phyloP scores from a whole-genome alignment of 2,797 vertebrate species.

The Sebastes minor region DNA sequence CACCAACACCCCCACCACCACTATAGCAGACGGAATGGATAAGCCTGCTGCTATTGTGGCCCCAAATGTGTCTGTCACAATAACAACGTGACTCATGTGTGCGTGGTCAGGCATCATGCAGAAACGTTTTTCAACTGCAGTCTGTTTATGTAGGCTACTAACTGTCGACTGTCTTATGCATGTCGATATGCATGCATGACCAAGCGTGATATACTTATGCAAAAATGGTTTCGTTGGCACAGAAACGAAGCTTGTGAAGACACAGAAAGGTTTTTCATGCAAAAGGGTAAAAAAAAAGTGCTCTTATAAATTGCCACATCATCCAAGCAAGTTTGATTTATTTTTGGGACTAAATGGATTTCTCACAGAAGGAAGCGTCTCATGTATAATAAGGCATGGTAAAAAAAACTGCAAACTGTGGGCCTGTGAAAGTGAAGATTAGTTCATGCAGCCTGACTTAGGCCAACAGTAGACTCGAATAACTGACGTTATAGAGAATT shows the following conservation, averaged over 20 bases:
- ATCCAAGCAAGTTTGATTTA: not conserved
- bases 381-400: not conserved
- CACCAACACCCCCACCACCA: not conserved
- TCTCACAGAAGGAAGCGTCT: rapidly evolving
- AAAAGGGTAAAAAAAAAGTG: not conserved
- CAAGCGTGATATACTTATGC: constrained; percentile 64
- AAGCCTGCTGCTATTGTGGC: constrained; percentile 41
- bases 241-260: constrained; percentile 35
- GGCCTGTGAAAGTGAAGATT: not conserved
- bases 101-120: constrained; percentile 1
- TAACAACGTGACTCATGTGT: constrained; percentile 47
- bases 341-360: not conserved
- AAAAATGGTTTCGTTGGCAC: constrained; percentile 62
- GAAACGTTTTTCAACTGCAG: not conserved
- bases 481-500: not conserved
- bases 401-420: not conserved
- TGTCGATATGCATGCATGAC: constrained; percentile 35
- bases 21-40: constrained; percentile 17
- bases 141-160: not conserved
- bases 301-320: constrained; percentile 13
- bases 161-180: not conserved
- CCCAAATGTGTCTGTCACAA: constrained; percentile 37
- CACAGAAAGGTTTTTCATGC: constrained; percentile 10
- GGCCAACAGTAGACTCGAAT: no score
- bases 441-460: not conserved